phyloP scores from a whole-genome alignment of 2,113 vertebrate species.

The Epinephelus moara region DNA sequence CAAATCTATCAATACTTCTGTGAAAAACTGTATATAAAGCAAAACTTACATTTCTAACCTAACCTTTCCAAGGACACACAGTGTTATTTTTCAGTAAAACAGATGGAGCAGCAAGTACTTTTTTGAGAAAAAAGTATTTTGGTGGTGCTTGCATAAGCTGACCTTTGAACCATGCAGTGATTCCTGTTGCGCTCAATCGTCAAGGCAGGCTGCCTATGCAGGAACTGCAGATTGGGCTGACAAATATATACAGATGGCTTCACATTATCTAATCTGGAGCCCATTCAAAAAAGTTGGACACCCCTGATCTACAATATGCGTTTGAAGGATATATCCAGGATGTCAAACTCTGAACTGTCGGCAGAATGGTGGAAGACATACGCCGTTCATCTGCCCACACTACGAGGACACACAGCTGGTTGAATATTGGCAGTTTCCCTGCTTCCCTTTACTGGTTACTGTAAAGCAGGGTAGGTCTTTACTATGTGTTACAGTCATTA shows the following conservation, averaged over 20 bases:
- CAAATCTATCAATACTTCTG: neutral
- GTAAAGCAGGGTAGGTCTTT: too few species aligned
- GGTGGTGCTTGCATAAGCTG: neutral
- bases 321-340: too few species aligned
- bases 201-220: neutral
- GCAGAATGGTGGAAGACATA: too few species aligned
- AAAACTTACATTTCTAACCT: neutral
- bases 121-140: neutral
- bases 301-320: too few species aligned
- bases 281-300: too few species aligned
- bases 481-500: too few species aligned
- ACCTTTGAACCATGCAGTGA: neutral
- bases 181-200: neutral
- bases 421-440: too few species aligned
- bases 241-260: neutral
- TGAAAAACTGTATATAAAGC: constrained; percentile 8
- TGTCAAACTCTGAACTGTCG: too few species aligned
- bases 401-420: too few species aligned
- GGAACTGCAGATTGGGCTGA: neutral
- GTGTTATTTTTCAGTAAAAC: constrained; percentile 4
- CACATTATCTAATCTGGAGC: too few species aligned
- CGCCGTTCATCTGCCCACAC: too few species aligned
- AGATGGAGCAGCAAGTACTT: neutral
- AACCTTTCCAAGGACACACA: constrained; percentile 3
- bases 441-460: too few species aligned